Evolutionary conservation across 1,140 invertebrate genomes (phyloP), one percentile per base, ranked within the genome.

Genomic region (Drosophila sproati): DNA sequence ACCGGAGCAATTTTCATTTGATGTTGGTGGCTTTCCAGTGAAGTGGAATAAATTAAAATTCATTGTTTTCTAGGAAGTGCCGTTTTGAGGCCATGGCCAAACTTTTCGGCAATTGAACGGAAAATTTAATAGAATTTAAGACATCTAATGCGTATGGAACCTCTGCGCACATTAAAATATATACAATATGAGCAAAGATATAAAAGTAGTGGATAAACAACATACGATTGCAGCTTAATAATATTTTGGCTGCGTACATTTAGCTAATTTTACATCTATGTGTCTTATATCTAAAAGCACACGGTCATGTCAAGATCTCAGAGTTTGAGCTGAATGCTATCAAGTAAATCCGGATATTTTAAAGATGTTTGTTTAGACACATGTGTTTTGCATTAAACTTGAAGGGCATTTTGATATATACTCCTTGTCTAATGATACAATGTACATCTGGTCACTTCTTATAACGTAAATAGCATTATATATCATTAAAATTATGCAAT

Each of bases 371-470:
- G 6, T 8, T n/a, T 34, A 28, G 12, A 8, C 45, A 76, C 80
- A 86, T 78, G 48, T 86, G 78, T 81, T 86, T 75, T 52, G 50
- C 72, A 79, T 86, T 79, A 82, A 51, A 50, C 43, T 73, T 54
- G 28, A 88, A 82, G 68, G 76, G 69, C 78, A 56, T 41, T 39
- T 50, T 45, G 45, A 66, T 67, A 48, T 43, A 4, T n/a, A 43
- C 39, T 43, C 1, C 20, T 56, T 2, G 2, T 45, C 4, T 12
- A 1, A 51, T 47, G 47, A 48, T 62, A 57, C 32, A 4, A n/a
- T n/a, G 10, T 43, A 43, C 39, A 43, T 43, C 2, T 37, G 5
- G 5, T 37, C 5, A 7, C 35, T n/a, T n/a, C 20, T 20, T 41
- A 41, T 41, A 10, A 10, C 7, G 37, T 20, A 20, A 20, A 20